Conservation (phyloP, 1,140 invertebrate species). For the Bombus breviceps region DNA sequence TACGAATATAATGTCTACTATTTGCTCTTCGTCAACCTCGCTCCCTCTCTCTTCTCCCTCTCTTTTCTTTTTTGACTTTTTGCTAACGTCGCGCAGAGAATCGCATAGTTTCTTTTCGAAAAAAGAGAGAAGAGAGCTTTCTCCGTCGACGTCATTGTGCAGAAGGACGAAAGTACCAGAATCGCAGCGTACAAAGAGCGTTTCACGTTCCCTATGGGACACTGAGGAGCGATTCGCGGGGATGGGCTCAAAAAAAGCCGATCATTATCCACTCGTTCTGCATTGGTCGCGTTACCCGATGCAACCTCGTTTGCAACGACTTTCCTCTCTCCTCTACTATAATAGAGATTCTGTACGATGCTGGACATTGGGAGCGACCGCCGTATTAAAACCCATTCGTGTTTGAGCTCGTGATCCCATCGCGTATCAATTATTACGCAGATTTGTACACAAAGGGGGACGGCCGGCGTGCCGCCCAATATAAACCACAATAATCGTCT, state of each 20-base stretch:
- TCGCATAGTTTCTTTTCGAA: slow-evolving; percentile 25
- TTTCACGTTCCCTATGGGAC: slow-evolving; percentile 67
- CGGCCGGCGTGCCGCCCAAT: slow-evolving; percentile 49
- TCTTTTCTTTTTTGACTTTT: background rate
- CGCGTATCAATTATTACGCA: slow-evolving; percentile 66
- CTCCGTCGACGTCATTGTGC: slow-evolving; percentile 53
- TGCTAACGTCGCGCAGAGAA: background rate
- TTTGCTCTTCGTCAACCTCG: no score
- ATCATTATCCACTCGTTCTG: slow-evolving; percentile 69
- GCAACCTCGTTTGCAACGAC: slow-evolving; percentile 63
- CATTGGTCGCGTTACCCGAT: slow-evolving; percentile 69
- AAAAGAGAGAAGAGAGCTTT: slow-evolving; percentile 10
- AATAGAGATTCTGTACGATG: slow-evolving; percentile 64
- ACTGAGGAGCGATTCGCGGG: slow-evolving; percentile 42
- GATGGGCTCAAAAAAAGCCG: slow-evolving; percentile 61
- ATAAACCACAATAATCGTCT: slow-evolving; percentile 67
- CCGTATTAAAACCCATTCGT: slow-evolving; percentile 62
- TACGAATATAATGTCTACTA: background rate
- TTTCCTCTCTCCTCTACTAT: slow-evolving; percentile 40
- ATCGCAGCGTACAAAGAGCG: slow-evolving; percentile 60
- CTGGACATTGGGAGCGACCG: slow-evolving; percentile 53
- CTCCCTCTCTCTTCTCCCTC: background rate
- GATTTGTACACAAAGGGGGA: slow-evolving; percentile 64
- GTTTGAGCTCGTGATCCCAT: slow-evolving; percentile 65
- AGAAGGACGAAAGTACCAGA: slow-evolving; percentile 53